A percentile compares a stretch with the other conserved stretches of the same genome.
Evolutionary conservation across 2,797 vertebrate species (phyloP).

Genomic region (Sebastes oblongus): DNA sequence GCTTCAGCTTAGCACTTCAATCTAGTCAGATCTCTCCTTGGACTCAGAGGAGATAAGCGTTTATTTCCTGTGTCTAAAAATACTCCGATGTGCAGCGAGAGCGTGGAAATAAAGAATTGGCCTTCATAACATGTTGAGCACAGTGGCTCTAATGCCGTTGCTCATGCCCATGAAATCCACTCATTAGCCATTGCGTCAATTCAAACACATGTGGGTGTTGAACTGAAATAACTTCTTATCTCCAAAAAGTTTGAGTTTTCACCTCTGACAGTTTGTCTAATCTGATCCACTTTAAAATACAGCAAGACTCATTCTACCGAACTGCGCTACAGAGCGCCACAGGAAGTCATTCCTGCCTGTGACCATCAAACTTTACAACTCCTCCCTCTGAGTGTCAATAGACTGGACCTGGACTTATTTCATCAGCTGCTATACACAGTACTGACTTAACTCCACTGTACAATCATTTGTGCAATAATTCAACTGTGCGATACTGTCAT

Average conservation of each 20-base stretch:
- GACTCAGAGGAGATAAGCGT: constrained; percentile 40
- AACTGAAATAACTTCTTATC: not conserved
- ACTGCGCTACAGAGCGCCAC: no score
- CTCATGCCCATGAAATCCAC: not conserved
- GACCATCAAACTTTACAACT: no score
- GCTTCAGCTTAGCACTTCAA: constrained; percentile 54
- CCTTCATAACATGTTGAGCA: not conserved
- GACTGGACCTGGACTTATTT: no score
- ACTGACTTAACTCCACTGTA: no score
- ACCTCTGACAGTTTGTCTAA: not conserved
- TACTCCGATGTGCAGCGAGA: constrained; percentile 14
- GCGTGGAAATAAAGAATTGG: constrained; percentile 18
- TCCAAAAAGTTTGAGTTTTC: not conserved
- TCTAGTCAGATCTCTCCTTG: constrained; percentile 30
- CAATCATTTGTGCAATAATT: no score
- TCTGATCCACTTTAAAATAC: not conserved
- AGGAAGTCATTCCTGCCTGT: no score
- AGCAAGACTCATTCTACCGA: not conserved
- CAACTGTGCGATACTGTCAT: no score
- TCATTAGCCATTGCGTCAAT: not conserved
- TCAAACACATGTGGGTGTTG: not conserved
- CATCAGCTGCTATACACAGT: no score
- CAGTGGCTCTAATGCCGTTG: not conserved
- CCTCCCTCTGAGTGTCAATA: no score
- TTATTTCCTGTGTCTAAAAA: constrained; percentile 60